These are phyloP conservation scores for Heliconius ismenius DNA, from an alignment of 2,888 invertebrate species.

Conservation along the genomic window DNA sequence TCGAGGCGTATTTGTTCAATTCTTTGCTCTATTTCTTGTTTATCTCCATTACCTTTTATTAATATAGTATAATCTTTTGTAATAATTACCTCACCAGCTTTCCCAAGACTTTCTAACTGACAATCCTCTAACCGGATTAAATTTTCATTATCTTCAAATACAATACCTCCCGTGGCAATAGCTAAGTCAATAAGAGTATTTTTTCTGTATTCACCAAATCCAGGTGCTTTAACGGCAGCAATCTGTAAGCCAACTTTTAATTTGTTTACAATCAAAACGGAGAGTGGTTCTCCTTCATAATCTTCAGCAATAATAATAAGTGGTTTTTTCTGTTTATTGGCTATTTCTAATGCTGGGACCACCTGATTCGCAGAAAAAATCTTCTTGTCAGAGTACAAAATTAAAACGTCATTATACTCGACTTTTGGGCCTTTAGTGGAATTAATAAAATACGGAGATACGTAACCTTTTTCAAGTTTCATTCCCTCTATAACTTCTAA, in stretches of 20 bases:
- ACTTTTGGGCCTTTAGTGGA: conserved; percentile 98
- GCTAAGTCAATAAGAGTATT: conserved; percentile 95
- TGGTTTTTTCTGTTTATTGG: conserved; percentile 94
- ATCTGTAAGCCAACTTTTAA: conserved; percentile 95
- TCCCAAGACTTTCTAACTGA: conserved; percentile 88
- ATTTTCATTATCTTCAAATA: conserved; percentile 96
- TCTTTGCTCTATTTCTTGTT: conserved; percentile 88
- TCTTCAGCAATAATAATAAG: conserved; percentile 97
- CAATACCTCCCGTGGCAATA: conserved; percentile 92
- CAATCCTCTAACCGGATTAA: conserved; percentile 94
- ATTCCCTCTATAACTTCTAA: conserved; percentile 98
- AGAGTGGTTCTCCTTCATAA: conserved; percentile 95
- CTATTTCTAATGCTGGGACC: conserved; percentile 97
- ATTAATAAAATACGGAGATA: conserved; percentile 99
- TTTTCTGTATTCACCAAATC: conserved; percentile 96
- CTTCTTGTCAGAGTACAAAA: conserved; percentile 97
- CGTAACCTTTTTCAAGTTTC: conserved; percentile 99
- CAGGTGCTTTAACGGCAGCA: conserved; percentile 96
- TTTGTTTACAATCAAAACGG: conserved; percentile 93
- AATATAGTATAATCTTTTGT: conserved; percentile 95
- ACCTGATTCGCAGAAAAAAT: conserved; percentile 96
- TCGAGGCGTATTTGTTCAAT: conserved; percentile 91
- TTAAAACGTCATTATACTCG: conserved; percentile 96
- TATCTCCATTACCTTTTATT: conserved; percentile 86
- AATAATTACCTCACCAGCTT: conserved; percentile 92